A percentile compares a stretch with the other conserved stretches of the same genome.
Conservation (phyloP, 2,113 vertebrate genomes). For the Cairina moschata region DNA sequence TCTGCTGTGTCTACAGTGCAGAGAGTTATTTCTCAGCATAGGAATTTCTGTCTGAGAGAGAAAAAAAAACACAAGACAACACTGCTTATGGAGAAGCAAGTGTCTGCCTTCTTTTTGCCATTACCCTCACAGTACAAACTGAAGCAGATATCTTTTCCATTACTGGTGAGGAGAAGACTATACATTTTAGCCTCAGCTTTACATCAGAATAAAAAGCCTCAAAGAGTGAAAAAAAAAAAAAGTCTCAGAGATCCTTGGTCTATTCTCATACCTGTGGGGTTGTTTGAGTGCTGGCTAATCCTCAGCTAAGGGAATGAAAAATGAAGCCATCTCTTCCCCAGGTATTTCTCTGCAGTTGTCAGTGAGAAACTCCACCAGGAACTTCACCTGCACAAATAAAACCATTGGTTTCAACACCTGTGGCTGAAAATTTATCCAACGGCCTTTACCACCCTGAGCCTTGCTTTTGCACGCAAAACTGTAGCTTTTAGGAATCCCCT, state of each 20-base stretch:
- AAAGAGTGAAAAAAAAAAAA: no score
- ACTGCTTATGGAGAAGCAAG: neutral
- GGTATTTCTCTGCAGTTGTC: constrained; percentile 83
- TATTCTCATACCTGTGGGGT: constrained; percentile 55
- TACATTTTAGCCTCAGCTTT: neutral
- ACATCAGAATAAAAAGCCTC: no score
- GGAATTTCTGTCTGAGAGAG: neutral
- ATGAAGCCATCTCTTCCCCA: constrained; percentile 77
- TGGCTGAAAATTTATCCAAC: neutral
- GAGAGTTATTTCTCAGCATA: neutral
- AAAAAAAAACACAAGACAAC: neutral
- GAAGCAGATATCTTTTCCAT: neutral
- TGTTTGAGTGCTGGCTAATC: constrained; percentile 73
- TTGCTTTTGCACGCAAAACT: neutral
- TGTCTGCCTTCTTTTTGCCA: neutral
- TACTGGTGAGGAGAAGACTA: neutral
- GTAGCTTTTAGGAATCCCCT: neutral
- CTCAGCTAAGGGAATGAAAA: constrained; percentile 74
- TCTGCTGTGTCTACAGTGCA: neutral
- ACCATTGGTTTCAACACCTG: neutral
- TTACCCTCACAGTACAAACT: neutral
- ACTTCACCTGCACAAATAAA: constrained; percentile 74
- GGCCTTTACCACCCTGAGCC: neutral
- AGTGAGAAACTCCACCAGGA: constrained; percentile 85
- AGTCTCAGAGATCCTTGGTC: neutral